Percentiles rank a stretch among this genome's conserved stretches.
These are phyloP conservation scores for Drosophila gaucha DNA, from an alignment of 2,888 invertebrate genomes.

Conservation along the genomic window DNA sequence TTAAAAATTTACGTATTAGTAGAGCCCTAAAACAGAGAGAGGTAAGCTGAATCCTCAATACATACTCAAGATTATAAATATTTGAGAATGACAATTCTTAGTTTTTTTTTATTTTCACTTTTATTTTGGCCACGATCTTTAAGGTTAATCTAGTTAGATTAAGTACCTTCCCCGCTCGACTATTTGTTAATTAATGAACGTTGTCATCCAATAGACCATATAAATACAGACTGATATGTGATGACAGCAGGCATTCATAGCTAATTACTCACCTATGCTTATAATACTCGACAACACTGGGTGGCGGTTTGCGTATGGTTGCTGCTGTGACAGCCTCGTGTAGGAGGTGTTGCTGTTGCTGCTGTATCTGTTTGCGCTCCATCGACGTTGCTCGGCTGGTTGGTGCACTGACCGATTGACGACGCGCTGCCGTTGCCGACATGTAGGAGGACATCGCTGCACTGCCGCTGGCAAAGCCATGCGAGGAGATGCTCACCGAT, in stretches of 20 bases:
- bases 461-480: slow-evolving; percentile 68
- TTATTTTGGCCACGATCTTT: too few species aligned
- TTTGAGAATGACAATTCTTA: too few species aligned
- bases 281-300: slow-evolving; percentile 74
- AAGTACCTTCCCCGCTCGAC: too few species aligned
- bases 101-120: too few species aligned
- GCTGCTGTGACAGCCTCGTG: slow-evolving; percentile 51
- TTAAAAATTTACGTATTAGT: not conserved
- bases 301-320: slow-evolving; percentile 75
- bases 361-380: slow-evolving; percentile 80
- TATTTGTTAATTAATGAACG: too few species aligned
- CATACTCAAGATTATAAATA: too few species aligned
- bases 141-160: too few species aligned
- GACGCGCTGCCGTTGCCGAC: slow-evolving; percentile 62
- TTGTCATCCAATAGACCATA: too few species aligned
- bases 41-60: not conserved
- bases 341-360: slow-evolving; percentile 44
- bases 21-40: too few species aligned
- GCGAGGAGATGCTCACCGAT: slow-evolving; percentile 64
- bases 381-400: slow-evolving; percentile 82
- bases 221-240: not conserved
- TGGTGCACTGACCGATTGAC: slow-evolving; percentile 80
- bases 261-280: slow-evolving; percentile 58
- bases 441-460: slow-evolving; percentile 69
- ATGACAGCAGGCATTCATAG: too few species aligned